Conservation (phyloP, 2,113 vertebrate genomes). For the Todiramphus chloris region DNA sequence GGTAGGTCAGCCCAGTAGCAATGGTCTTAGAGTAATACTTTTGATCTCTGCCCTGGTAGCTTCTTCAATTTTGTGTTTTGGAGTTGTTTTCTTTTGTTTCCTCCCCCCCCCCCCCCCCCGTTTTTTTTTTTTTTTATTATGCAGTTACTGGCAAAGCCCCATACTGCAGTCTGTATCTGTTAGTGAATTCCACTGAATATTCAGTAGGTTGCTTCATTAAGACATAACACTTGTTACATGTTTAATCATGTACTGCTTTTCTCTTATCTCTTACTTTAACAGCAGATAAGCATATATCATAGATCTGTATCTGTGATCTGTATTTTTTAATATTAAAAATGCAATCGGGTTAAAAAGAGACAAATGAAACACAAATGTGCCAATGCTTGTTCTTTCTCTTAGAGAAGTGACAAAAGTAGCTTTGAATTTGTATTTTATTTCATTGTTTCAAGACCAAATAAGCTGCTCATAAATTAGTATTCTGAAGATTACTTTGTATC, state of each 20-base stretch:
- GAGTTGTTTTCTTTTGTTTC: fast-evolving
- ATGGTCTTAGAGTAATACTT: neutral
- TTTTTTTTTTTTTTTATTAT: neutral
- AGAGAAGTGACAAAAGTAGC: neutral
- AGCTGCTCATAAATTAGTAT: slow-evolving; percentile 63
- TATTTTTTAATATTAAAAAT: slow-evolving; percentile 24
- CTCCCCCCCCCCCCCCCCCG: too few relatives aligned
- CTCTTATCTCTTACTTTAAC: slow-evolving; percentile 4
- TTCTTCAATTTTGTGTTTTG: neutral
- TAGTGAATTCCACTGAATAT: slow-evolving; percentile 39
- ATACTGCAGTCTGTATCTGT: neutral
- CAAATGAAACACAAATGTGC: neutral
- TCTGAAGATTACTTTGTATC: slow-evolving; percentile 64
- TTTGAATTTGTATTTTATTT: slow-evolving; percentile 45
- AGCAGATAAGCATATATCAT: slow-evolving; percentile 2
- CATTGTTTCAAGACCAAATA: slow-evolving; percentile 35
- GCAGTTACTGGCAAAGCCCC: slow-evolving; percentile 1
- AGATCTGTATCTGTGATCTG: neutral
- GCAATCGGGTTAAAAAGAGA: neutral
- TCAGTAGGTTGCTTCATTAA: slow-evolving; percentile 40
- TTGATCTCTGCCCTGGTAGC: slow-evolving; percentile 7
- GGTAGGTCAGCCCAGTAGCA: neutral
- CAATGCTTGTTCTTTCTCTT: neutral
- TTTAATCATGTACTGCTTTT: slow-evolving; percentile 37
- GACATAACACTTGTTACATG: slow-evolving; percentile 27